Evolutionary conservation across 1,140 invertebrate genomes (phyloP).

Genomic region (Penaeus vannamei): DNA sequence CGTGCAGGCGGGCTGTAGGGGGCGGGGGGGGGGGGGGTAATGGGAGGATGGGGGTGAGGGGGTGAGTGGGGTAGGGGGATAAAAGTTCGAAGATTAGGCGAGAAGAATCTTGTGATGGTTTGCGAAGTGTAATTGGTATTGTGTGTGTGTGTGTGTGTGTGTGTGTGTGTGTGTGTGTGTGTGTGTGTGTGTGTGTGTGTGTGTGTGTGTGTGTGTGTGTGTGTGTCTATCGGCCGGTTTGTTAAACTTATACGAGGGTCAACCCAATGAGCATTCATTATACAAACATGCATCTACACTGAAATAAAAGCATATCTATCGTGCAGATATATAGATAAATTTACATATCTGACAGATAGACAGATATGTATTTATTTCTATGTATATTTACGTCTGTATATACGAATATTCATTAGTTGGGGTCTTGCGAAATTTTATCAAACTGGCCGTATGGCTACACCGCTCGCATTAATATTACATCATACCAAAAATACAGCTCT

Average conservation of each 20-base stretch:
- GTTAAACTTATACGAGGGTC: too few relatives aligned
- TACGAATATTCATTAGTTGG: too few relatives aligned
- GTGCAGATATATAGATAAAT: too few relatives aligned
- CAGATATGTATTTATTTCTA: too few relatives aligned
- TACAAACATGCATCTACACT: too few relatives aligned
- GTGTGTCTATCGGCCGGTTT: neutral
- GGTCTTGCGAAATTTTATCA: too few relatives aligned
- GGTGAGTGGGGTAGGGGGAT: neutral
- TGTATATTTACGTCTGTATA: too few relatives aligned
- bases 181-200: neutral
- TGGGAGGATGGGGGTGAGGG: neutral
- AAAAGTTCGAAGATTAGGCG: neutral
- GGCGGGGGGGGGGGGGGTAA: neutral
- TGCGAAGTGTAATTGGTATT: too few relatives aligned
- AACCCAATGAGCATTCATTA: neutral
- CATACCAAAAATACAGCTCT: neutral
- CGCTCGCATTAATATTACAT: too few relatives aligned
- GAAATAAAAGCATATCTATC: too few relatives aligned
- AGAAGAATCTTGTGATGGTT: neutral
- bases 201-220: neutral
- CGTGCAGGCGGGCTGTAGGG: constrained; percentile 57
- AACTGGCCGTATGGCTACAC: neutral
- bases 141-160: too few relatives aligned
- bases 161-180: neutral
- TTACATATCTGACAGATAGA: too few relatives aligned